These are phyloP conservation scores for Chaetophractus vellerosus DNA, from an alignment of 2,797 vertebrate species.

Conservation along the genomic window DNA sequence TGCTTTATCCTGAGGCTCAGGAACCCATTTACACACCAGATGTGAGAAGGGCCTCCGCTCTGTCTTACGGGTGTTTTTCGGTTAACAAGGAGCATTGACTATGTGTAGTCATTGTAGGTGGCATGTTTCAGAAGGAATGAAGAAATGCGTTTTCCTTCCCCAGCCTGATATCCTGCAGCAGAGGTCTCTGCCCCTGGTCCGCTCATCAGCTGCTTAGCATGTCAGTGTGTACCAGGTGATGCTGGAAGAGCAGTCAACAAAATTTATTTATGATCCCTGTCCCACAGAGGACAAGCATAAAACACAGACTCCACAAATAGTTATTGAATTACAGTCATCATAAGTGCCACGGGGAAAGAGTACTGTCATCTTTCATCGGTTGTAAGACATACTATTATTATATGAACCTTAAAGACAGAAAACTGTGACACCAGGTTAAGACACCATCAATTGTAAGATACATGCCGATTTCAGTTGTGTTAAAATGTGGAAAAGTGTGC, in stretches of 20 bases:
- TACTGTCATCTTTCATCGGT: neutral
- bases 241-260: neutral
- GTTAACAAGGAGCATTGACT: neutral
- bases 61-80: neutral
- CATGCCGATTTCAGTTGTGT: neutral
- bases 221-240: too few relatives aligned
- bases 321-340: neutral
- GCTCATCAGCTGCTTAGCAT: fast-evolving
- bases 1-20: neutral
- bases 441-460: neutral
- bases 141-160: neutral
- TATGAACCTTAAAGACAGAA: neutral
- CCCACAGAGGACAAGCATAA: neutral
- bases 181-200: neutral
- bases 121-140: neutral
- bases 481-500: neutral
- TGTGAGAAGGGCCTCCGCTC: neutral
- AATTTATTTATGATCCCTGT: neutral
- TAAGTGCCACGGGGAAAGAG: neutral
- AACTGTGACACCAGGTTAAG: neutral
- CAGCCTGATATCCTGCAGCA: neutral
- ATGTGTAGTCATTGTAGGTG: neutral
- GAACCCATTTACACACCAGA: neutral
- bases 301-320: neutral
- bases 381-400: neutral